These are phyloP conservation scores for Hypomesus transpacificus DNA, from an alignment of 2,113 vertebrate species.

Conservation along the genomic window DNA sequence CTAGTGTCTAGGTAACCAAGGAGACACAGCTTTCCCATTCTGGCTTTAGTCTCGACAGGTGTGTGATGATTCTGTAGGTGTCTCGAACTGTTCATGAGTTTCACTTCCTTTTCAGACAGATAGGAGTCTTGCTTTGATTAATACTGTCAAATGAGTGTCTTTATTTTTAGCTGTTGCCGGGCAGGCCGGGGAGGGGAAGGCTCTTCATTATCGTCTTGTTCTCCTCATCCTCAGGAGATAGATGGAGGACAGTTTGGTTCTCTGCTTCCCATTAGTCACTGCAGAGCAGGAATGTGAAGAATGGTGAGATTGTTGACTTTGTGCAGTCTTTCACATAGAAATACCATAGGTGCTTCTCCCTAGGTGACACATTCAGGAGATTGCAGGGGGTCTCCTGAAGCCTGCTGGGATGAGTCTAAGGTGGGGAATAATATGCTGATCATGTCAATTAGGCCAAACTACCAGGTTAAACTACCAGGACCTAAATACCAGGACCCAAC, in stretches of 20 bases:
- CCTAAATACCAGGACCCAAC: no score
- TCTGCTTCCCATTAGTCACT: constrained; percentile 49
- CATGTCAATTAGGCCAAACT: no score
- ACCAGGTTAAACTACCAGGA: no score
- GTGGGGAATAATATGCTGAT: no score
- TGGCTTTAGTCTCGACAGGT: no score
- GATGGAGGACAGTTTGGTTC: constrained; percentile 41
- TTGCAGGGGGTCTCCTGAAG: no score
- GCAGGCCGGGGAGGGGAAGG: constrained; percentile 44
- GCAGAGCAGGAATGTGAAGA: constrained; percentile 39
- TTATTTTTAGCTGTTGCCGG: constrained; percentile 59
- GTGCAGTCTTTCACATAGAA: neutral
- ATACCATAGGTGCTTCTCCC: no score
- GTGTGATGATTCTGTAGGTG: neutral
- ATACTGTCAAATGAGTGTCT: constrained; percentile 47
- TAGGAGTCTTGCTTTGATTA: constrained; percentile 47
- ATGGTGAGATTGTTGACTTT: constrained; percentile 38
- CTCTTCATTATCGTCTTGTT: constrained; percentile 53
- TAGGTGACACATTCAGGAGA: no score
- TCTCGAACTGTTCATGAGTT: constrained; percentile 11
- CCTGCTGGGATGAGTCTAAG: no score
- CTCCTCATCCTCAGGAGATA: constrained; percentile 35
- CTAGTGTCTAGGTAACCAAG: no score
- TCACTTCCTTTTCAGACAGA: constrained; percentile 25
- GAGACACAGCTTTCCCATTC: no score